Conservation (phyloP, 2,797 vertebrate genomes). For the Ctenochaetus hawaiiensis region DNA sequence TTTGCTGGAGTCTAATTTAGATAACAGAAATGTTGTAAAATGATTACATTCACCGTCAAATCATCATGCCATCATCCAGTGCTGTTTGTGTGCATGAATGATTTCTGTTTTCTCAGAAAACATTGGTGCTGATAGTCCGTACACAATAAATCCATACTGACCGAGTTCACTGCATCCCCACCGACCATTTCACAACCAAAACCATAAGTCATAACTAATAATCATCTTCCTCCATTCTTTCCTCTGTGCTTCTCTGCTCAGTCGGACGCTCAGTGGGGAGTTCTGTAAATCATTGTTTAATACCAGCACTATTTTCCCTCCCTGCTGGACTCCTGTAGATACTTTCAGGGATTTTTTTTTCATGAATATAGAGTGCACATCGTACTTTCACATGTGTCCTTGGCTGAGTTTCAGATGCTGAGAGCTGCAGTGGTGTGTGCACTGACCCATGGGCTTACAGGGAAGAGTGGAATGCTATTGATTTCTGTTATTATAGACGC, state of each 20-base stretch:
- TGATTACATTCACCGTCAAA: background rate
- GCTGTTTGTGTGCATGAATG: background rate
- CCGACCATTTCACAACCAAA: conserved; percentile 22
- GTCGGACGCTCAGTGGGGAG: conserved; percentile 26
- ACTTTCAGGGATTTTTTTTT: conserved; percentile 19
- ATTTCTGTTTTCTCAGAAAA: conserved; percentile 40
- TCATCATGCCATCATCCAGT: background rate
- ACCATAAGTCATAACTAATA: conserved; percentile 33
- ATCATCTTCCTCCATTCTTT: conserved; percentile 7
- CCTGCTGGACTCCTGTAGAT: background rate
- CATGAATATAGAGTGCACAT: conserved; percentile 9
- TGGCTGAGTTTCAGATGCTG: conserved; percentile 54
- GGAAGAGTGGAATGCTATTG: conserved; percentile 59
- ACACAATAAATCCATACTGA: conserved; percentile 25
- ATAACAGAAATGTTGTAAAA: background rate
- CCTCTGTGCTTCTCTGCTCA: conserved; percentile 25
- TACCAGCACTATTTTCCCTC: conserved; percentile 29
- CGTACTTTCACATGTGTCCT: conserved; percentile 52
- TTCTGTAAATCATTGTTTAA: conserved; percentile 52
- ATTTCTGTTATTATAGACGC: conserved; percentile 59
- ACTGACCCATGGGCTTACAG: conserved; percentile 60
- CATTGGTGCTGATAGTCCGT: background rate
- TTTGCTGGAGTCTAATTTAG: too few relatives aligned
- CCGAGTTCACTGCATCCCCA: conserved; percentile 5
- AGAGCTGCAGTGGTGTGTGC: conserved; percentile 53